These are phyloP conservation scores for Brachionus asplanchnoidis DNA, from an alignment of 1,140 invertebrate genomes.

Conservation along the genomic window DNA sequence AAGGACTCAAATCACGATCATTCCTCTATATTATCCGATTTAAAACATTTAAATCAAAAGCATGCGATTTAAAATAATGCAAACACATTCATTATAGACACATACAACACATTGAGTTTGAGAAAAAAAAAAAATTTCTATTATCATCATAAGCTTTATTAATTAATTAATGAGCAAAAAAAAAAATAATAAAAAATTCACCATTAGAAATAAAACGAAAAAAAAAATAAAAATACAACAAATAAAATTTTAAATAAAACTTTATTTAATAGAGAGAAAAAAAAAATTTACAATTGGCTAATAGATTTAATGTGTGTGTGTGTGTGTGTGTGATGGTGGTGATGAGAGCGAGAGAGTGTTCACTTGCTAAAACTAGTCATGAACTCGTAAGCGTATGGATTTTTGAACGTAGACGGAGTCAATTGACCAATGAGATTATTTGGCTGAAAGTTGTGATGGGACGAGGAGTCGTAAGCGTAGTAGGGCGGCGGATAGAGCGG, in stretches of 20 bases:
- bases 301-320: not conserved
- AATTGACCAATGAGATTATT: not conserved
- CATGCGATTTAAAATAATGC: too few relatives aligned
- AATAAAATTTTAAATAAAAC: constrained; percentile 8
- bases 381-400: constrained; percentile 34
- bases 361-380: constrained; percentile 23
- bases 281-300: constrained; percentile 13
- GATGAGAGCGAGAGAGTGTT: too few relatives aligned
- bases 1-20: too few relatives aligned
- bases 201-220: not conserved
- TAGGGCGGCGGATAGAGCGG: not conserved
- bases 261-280: not conserved
- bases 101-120: too few relatives aligned
- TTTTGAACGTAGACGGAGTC: constrained; percentile 11
- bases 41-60: too few relatives aligned
- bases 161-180: not conserved
- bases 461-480: not conserved
- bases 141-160: too few relatives aligned
- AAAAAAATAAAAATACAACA: not conserved
- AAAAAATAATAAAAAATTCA: not conserved
- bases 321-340: not conserved
- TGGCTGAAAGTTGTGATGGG: not conserved
- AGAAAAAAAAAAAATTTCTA: too few relatives aligned
- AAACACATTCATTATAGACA: too few relatives aligned
- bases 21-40: too few relatives aligned